These are phyloP conservation scores for Spodoptera picta DNA, from an alignment of 2,888 invertebrate species.

Conservation along the genomic window DNA sequence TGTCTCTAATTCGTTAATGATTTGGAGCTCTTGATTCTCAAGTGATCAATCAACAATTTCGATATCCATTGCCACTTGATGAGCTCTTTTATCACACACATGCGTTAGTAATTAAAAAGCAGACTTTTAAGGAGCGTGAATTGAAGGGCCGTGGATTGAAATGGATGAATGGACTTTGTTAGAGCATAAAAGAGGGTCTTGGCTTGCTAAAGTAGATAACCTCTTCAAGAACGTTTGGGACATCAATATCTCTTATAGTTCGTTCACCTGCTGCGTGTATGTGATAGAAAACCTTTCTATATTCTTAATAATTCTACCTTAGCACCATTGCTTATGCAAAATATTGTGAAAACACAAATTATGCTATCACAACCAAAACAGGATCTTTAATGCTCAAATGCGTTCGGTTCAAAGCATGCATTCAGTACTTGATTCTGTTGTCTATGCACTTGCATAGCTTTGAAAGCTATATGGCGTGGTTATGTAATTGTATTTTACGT, in stretches of 20 bases:
- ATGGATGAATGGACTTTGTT: background rate
- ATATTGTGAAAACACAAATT: too few species aligned
- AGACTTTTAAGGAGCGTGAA: conserved; percentile 25
- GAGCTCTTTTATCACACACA: conserved; percentile 31
- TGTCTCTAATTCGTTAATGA: conserved; percentile 22
- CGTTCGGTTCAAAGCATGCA: conserved; percentile 47
- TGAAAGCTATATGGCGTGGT: conserved; percentile 63
- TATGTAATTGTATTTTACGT: conserved; percentile 74
- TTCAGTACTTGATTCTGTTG: too few species aligned
- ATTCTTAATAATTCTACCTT: too few species aligned
- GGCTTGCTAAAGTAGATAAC: too few species aligned
- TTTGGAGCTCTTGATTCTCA: conserved; percentile 19
- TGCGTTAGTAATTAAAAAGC: conserved; percentile 39
- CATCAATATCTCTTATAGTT: too few species aligned
- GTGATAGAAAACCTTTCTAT: too few species aligned
- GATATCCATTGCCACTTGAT: conserved; percentile 41
- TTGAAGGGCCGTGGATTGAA: conserved; percentile 7
- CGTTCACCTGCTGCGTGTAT: too few species aligned
- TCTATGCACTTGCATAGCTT: conserved; percentile 52
- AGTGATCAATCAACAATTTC: conserved; percentile 32
- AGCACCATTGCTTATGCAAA: too few species aligned
- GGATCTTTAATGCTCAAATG: conserved; percentile 56
- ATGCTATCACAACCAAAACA: background rate
- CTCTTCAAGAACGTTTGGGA: too few species aligned
- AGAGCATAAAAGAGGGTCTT: too few species aligned